A percentile compares a stretch with the other conserved stretches of the same genome.
Evolutionary conservation across 1,140 invertebrate species (phyloP).

Genomic region (Cydia splendana): DNA sequence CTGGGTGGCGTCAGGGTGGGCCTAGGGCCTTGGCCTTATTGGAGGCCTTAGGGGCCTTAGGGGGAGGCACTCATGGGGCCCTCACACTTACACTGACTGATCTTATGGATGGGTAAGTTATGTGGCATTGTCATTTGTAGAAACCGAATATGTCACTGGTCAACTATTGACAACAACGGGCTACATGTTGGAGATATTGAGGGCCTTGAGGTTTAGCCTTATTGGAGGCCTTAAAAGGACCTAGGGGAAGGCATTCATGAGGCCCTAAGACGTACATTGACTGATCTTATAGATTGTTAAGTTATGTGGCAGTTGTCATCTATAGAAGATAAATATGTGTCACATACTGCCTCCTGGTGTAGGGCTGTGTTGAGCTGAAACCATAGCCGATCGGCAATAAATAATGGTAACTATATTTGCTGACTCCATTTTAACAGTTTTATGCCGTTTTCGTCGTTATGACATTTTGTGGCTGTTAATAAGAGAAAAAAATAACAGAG

Average conservation of each 20-base stretch:
- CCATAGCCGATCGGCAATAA: no score
- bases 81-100: slow-evolving; percentile 80
- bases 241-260: slow-evolving; percentile 84
- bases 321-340: no score
- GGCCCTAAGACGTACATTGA: slow-evolving; percentile 81
- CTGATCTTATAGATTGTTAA: slow-evolving; percentile 58
- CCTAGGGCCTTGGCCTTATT: slow-evolving; percentile 67
- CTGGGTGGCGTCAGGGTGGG: slow-evolving; percentile 33
- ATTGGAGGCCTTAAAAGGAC: slow-evolving; percentile 87
- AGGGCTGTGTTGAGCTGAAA: no score
- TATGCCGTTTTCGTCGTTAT: no score
- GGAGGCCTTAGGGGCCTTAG: slow-evolving; percentile 89
- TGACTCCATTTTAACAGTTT: no score
- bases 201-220: slow-evolving; percentile 47
- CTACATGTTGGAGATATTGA: background rate
- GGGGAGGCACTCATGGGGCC: slow-evolving; percentile 83
- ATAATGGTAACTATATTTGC: no score
- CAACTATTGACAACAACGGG: no score
- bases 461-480: no score
- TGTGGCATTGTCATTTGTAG: background rate
- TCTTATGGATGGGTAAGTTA: slow-evolving; percentile 29
- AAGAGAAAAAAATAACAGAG: no score
- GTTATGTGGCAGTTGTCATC: background rate
- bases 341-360: no score
- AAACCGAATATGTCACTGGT: no score